Evolutionary conservation across 2,113 vertebrate species (phyloP), one percentile per base, ranked within the genome.

Genomic region (Chloroceryle aenea): DNA sequence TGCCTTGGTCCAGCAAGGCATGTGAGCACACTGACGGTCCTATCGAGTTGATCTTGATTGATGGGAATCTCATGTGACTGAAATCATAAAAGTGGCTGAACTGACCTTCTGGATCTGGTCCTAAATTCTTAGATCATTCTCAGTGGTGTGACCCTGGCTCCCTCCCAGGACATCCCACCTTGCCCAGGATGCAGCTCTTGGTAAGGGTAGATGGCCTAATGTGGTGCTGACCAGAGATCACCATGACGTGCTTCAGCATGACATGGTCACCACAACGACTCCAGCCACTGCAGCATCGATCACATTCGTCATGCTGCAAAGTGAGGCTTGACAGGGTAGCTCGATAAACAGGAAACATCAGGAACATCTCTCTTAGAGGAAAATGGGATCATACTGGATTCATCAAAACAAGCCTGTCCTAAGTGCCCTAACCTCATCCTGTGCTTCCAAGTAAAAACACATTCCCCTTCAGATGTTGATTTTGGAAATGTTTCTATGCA

Each of bases 231-330:
- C 15, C 45, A 66, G 34, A 30, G 38, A 30, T 12, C 29, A 25
- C 40, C n/a, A 12, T 1, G 17, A 53, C 0, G 2, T 30, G 30
- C 26, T 55, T 45, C 67, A 32, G 34, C 45, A 43, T 0, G 1
- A 38, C 23, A 25, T 0, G 16, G 81, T 61, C 43, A 85, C 17
- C 1, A 1, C 2, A 0, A 50, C 0, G 2, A 30, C 56, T 71
- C 20, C 0, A 1, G 71, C 25, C 75, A 53, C 43, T 0, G 1
- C 63, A 0, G 0, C 0, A 0, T 38, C 3, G 3, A 62, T 32
- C 5, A 1, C 64, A 30, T 53, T n/a, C 47, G 55, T 74, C 75
- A 29, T 10, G 25, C 42, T 0, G 0, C 50, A 53, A 72, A 90
- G 56, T 34, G 42, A 56, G 50, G 21, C 42, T 80, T 16, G 38